These are phyloP conservation scores for Pinctada fucata DNA, from an alignment of 2,888 invertebrate genomes.

Conservation along the genomic window DNA sequence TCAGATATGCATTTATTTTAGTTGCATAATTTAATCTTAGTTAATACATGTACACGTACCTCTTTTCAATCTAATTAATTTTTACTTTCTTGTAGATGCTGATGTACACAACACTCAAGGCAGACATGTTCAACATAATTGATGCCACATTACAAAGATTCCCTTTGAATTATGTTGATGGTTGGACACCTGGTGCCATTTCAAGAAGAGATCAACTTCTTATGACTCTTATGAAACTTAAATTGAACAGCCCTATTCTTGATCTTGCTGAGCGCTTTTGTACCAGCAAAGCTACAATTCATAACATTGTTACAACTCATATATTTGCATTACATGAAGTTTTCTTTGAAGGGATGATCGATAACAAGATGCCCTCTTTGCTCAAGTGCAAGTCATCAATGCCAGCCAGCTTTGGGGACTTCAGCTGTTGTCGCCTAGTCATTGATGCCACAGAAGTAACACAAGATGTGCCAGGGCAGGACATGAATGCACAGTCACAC, in stretches of 20 bases:
- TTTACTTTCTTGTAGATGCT: constrained; percentile 2
- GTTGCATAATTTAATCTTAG: too few species aligned
- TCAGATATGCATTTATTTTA: too few species aligned
- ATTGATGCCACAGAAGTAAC: constrained; percentile 24
- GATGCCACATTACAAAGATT: constrained; percentile 11
- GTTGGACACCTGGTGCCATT: constrained; percentile 15
- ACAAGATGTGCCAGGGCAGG: constrained; percentile 16
- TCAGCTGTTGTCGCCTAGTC: constrained; percentile 15
- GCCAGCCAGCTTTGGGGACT: constrained; percentile 15
- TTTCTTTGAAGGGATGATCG: constrained; percentile 3
- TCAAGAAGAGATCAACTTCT: constrained; percentile 9
- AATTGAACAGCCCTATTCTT: constrained; percentile 3
- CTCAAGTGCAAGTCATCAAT: constrained; percentile 23
- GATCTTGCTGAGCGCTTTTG: constrained; percentile 21
- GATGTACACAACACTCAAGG: constrained; percentile 17
- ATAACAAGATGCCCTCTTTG: constrained; percentile 10
- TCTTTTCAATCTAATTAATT: not conserved
- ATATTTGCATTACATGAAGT: not conserved
- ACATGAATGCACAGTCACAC: constrained; percentile 5
- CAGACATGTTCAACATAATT: constrained; percentile 14
- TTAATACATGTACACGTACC: too few species aligned
- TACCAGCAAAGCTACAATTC: constrained; percentile 15
- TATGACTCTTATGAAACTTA: constrained; percentile 6
- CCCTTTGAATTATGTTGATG: constrained; percentile 9
- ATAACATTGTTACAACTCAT: constrained; percentile 1